Base-by-base conservation (phyloP, 2,113 vertebrate genomes). In the Delphinus delphis region DNA sequence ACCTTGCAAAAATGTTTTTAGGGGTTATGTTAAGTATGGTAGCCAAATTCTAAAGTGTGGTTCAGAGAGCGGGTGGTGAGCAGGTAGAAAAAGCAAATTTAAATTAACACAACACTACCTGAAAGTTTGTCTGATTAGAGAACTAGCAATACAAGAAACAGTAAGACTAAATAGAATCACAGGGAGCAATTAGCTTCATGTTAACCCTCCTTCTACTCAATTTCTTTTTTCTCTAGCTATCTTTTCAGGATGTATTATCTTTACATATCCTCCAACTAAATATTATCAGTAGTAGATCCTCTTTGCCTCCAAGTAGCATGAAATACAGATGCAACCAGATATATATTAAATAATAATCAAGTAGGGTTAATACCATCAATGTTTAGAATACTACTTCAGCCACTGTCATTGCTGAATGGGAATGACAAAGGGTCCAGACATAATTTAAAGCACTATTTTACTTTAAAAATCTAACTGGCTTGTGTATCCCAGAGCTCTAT, bases 1-100 rank as follows among this genome's bases (percentile, higher is more conserved):
- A 36, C 1, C 8, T 67, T 58, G 5, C 36, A 79, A 44, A 33
- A 67, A 36, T 0, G 63, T 67, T 76, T 89, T n/a, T 28, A 76
- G 6, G 0, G 2, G 1, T 31, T 81, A 18, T 8, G 13, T 13
- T 84, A 20, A 0, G 1, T 28, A 26, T 44, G 79, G 65, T 14
- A 63, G 25, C 0, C 8, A 53, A 33, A 2, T 38, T 95, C 14
- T 67, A 8, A 84, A 88, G 18, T 7, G 20, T 53, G 47, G 5
- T 81, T 76, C 26, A 92, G 12, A 31, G 26, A 33, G 0, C 1
- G 0, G 10, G 44, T 76, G 1, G 15, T 13, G 1, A 76, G 6
- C 4, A 71, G 11, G 13, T 70, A 68, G 53, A 5, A 70, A 92
- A 83, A 93, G 5, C 1, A 41, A 58, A 60, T 68, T 25, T 74